Percentiles rank a stretch among this genome's conserved stretches.
phyloP scores from a whole-genome alignment of 1,140 invertebrate genomes.

The Latrodectus geometricus region DNA sequence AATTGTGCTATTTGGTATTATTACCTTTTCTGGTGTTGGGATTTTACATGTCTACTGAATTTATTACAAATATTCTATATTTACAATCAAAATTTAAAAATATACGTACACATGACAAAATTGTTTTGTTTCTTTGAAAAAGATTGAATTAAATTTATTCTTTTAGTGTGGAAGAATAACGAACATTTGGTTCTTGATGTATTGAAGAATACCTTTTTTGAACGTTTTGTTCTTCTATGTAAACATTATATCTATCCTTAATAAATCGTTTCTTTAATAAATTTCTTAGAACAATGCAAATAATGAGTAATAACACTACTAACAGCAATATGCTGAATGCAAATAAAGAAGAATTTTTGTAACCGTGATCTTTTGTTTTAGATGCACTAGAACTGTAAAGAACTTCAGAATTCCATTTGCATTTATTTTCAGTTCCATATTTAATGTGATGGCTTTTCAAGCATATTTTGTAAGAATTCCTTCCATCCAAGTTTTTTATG shows the following conservation, averaged over 20 bases:
- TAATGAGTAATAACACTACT: background rate
- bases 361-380: constrained; percentile 21
- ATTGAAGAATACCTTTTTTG: constrained; percentile 15
- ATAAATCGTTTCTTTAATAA: constrained; percentile 10
- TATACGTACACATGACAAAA: no score
- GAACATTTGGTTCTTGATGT: constrained; percentile 28
- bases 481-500: constrained; percentile 2
- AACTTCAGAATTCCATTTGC: background rate
- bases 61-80: no score
- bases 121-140: no score
- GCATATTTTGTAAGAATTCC: background rate
- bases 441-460: background rate
- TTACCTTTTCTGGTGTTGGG: no score
- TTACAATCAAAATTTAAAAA: no score
- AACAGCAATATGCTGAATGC: constrained; percentile 3
- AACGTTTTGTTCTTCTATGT: constrained; percentile 19
- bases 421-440: background rate
- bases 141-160: background rate
- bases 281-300: constrained; percentile 11
- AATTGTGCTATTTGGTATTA: no score
- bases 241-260: constrained; percentile 33
- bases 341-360: constrained; percentile 21
- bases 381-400: constrained; percentile 3
- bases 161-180: constrained; percentile 14
- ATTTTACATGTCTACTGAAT: no score